Evolutionary conservation across 2,113 vertebrate genomes (phyloP).

Genomic region (Columba janthina): DNA sequence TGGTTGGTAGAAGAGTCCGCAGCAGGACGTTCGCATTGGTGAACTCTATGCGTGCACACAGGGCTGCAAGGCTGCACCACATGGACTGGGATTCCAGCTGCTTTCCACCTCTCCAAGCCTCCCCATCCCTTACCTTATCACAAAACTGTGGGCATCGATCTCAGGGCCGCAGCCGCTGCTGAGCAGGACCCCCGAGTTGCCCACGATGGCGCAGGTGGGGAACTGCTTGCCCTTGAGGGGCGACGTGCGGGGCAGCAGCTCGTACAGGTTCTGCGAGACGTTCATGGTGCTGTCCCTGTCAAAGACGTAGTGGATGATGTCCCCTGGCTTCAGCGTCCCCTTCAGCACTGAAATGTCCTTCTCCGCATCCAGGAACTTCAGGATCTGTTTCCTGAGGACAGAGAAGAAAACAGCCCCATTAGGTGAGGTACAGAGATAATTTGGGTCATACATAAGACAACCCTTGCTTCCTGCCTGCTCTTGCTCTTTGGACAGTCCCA

Average conservation of each 20-base stretch:
- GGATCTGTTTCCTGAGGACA: conserved; percentile 86
- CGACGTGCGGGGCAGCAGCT: conserved; percentile 87
- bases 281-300: conserved; percentile 96
- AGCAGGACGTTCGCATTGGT: accelerated
- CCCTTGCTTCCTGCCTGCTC: not conserved
- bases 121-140: conserved; percentile 83
- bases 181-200: conserved; percentile 93
- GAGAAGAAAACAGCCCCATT: not conserved
- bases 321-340: conserved; percentile 90
- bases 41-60: accelerated
- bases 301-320: conserved; percentile 93
- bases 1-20: not conserved
- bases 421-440: not conserved
- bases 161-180: conserved; percentile 92
- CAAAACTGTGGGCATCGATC: conserved; percentile 91
- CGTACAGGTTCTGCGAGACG: conserved; percentile 91
- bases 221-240: conserved; percentile 92
- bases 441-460: accelerated
- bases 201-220: conserved; percentile 90
- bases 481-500: not conserved
- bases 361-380: conserved; percentile 93
- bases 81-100: not conserved
- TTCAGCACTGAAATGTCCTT: conserved; percentile 96
- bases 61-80: not conserved
- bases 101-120: not conserved